Evolutionary conservation across 2,113 vertebrate genomes (phyloP).

Genomic region (Lonchura striata): DNA sequence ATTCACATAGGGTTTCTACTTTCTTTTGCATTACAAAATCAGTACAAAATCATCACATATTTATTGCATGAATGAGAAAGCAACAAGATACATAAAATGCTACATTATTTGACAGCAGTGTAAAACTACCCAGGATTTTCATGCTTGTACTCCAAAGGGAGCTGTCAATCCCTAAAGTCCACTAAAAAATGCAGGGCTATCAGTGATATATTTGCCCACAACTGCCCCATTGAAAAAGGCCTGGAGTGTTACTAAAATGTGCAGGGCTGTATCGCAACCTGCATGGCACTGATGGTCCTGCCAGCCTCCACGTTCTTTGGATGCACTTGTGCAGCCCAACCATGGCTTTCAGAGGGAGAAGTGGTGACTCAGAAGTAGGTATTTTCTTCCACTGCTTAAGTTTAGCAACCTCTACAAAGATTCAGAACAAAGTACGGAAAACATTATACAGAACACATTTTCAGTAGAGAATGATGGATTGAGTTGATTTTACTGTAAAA

Average conservation of each 20-base stretch:
- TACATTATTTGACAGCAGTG: background rate
- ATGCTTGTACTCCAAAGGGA: background rate
- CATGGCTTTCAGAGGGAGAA: background rate
- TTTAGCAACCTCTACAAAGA: background rate
- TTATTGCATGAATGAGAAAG: background rate
- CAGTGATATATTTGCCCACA: background rate
- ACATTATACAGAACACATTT: background rate
- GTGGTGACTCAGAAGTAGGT: accelerated
- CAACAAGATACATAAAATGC: background rate
- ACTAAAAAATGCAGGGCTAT: background rate
- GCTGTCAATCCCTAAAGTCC: background rate
- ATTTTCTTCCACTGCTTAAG: background rate
- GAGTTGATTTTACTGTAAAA: background rate
- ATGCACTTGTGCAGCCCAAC: background rate
- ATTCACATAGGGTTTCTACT: background rate
- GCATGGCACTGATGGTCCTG: background rate
- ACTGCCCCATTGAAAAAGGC: background rate
- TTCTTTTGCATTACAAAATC: background rate
- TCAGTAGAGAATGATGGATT: background rate
- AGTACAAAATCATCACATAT: background rate
- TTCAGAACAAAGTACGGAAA: background rate
- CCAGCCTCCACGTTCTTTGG: background rate
- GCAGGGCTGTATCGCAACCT: background rate
- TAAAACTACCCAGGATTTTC: background rate
- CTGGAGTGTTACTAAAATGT: background rate